Evolutionary conservation across 2,888 invertebrate genomes (phyloP), one percentile per base, ranked within the genome.

Genomic region (Agonopterix alstromeriana): DNA sequence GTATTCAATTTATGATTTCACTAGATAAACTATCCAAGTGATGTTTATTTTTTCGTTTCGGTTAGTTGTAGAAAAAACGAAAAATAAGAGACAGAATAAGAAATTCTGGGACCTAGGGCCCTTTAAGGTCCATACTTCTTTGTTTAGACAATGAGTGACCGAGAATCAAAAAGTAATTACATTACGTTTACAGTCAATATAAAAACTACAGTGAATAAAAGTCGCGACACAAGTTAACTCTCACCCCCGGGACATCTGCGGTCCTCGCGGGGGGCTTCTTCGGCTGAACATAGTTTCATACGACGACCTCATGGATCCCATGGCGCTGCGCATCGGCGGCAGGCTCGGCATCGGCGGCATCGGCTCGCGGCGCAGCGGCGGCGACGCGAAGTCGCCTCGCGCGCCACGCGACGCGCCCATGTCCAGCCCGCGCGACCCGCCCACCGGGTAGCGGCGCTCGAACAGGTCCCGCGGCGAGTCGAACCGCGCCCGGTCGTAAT

Each of bases 241-340:
- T 79, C 76, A 89, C 88, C 89, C 89, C 72, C 89, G 74, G 63
- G 89, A 85, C 82, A 89, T 84, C 70, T 89, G 89, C 42, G 89
- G 88, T 66, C 87, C 88, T 59, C 84, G 76, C 52, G 95, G 94
- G 62, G 95, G 95, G 61, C 95, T 94, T 65, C 95, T 90, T 59
- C 96, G 91, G 81, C 94, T 95, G 86, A 94, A 95, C 93, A 95
- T 94, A 63, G 93, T 91, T 78, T 95, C 95, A 77, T 95, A 92
- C 52, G 87, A 92, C 83, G 89, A 92, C 87, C 93, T 90, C 91
- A 93, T 91, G 60, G 94, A 90, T 66, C 92, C 91, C 90, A 91
- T 90, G 67, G 90, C 90, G 66, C 87, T 84, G 57, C 90, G 80
- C 78, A 91, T 86, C 55, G 91, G 89, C 1, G 92, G 89, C 67